Base-by-base conservation (phyloP, 1,140 invertebrate species). In the Papilio aristodemus region DNA sequence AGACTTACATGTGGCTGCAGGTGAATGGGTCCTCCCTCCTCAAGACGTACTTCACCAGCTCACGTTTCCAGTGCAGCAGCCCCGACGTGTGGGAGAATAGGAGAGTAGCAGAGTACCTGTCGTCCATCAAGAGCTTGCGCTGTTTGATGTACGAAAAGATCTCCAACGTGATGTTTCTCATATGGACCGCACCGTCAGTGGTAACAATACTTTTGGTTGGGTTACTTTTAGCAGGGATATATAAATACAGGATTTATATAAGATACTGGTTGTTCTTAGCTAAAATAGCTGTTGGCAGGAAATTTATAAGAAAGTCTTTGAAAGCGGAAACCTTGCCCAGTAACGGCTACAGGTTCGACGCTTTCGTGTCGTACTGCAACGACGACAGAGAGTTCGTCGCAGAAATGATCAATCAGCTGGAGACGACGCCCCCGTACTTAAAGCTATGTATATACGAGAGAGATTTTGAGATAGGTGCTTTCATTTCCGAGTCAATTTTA, bases 361-460 rank as follows among this genome's bases (percentile, higher is more conserved):
- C 94, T 1, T 95, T 95, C 76, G 92, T 95, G 4, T 94, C 94
- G 0, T 95, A 95, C 77, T 94, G 93, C 72, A 93, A 90, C 64
- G 92, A 94, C 72, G 94, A 95, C 72, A 86, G 92, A 69, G 87
- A 92, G 39, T 95, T 94, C 79, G 93, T 95, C 4, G 76, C 93
- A 1, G 83, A 92, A 17, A 86, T 95, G 73, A 89, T 94, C 22
- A 80, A 84, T 9, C 90, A 92, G 69, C 73, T 95, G 50, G 94
- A 95, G 80, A 87, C 91, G 3, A 76, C 86, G 27, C 87, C 92
- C 5, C 92, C 93, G 1, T 89, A 88, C 77, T 90, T 93, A 22
- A 93, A 92, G 72, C 81, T 95, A 2, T 95, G 94, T 80, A 91
- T 95, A 2, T 94, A 94, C 72, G 93, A 94, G 72, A 86, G 94